A percentile compares a stretch with the other conserved stretches of the same genome.
phyloP scores from a whole-genome alignment of 2,113 vertebrate species.

The Dicerorhinus sumatrensis region DNA sequence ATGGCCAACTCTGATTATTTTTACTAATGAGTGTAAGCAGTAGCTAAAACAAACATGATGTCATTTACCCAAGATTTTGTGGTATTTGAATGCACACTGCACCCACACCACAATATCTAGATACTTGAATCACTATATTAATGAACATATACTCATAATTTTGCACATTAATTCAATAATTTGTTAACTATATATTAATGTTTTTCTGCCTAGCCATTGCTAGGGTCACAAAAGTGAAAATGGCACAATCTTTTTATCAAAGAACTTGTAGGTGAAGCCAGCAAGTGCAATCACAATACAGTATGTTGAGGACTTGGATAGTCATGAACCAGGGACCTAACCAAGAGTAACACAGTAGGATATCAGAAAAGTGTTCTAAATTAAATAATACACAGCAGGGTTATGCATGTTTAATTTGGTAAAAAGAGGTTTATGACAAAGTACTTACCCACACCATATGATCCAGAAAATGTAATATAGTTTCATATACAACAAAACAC shows the following conservation, averaged over 20 bases:
- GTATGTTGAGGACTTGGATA: neutral
- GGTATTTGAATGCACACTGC: neutral
- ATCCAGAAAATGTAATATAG: neutral
- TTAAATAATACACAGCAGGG: neutral
- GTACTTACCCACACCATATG: neutral
- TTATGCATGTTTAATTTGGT: neutral
- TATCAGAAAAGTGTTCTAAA: neutral
- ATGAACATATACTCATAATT: neutral
- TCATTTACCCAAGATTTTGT: neutral
- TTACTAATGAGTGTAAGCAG: neutral
- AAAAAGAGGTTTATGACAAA: neutral
- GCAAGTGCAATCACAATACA: neutral
- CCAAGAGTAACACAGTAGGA: neutral
- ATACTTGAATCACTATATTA: neutral
- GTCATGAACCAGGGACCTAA: neutral
- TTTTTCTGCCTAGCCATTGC: neutral
- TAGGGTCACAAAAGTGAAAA: neutral
- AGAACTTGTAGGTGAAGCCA: neutral
- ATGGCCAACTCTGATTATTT: neutral
- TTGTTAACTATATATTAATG: neutral
- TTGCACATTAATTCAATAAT: neutral
- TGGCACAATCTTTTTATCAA: neutral
- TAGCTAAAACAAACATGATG: neutral
- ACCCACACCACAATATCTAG: neutral
- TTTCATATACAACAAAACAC: neutral